Evolutionary conservation across 1,140 invertebrate species (phyloP), one percentile per base, ranked within the genome.

Genomic region (Papilio xuthus): DNA sequence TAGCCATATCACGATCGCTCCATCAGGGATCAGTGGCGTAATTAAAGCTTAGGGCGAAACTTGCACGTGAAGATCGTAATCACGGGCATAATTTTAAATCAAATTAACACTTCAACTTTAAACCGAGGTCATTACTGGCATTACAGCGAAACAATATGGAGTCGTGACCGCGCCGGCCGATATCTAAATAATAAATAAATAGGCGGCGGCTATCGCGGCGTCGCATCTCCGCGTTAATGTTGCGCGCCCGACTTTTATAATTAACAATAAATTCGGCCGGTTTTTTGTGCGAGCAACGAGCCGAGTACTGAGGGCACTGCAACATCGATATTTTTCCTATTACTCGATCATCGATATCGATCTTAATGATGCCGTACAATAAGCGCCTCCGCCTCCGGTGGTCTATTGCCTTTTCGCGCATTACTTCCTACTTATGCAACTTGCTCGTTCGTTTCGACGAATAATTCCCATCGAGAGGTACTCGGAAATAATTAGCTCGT

Each of bases 151-250:
- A 92, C 91, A 93, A 93, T 92, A 92, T 90, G 90, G 87, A 92
- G 89, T 94, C 92, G 91, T 94, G 92, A 94, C 92, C 91, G 91
- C 88, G 80, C 82, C 86, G 87, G 86, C 90, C 87, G 89, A 93
- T 94, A 93, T 92, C 92, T 93, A 93, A 94, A 93, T 93, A 94
- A 94, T 94, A 93, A 92, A 93, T 93, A 93, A 94, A 93, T 94
- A 94, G 90, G 88, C 88, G 83, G 82, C 85, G 78, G 83, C 83
- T 93, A 94, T 94, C 91, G 86, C 81, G 82, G 85, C 84, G 86
- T 85, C 86, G 89, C 86, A 93, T 93, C 91, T 91, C 86, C 84
- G 84, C 82, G 90, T 91, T 93, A 93, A 93, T 92, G 91, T 89
- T 90, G 88, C 83, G 83, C 88, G 88, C 84, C 84, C 81, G 88